Conservation (phyloP, 2,797 vertebrate genomes). For the Synanceia verrucosa region DNA sequence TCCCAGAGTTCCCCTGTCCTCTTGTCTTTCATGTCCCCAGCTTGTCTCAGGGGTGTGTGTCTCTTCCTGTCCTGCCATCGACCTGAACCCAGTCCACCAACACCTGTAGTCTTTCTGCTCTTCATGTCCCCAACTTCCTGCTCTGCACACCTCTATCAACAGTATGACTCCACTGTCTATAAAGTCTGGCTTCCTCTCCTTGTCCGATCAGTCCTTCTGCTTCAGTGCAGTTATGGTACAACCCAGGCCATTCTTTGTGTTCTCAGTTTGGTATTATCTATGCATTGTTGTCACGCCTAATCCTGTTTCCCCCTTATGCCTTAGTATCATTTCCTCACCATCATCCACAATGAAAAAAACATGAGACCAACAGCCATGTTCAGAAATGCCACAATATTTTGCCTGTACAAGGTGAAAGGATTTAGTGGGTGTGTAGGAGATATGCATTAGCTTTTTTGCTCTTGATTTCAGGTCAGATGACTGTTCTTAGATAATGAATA, state of each 20-base stretch:
- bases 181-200: background rate
- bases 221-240: too few relatives aligned
- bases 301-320: too few relatives aligned
- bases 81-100: background rate
- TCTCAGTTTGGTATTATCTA: too few relatives aligned
- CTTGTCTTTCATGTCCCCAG: background rate
- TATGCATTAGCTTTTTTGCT: background rate
- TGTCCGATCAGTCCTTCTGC: background rate
- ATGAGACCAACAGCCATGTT: background rate
- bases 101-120: background rate
- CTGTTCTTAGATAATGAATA: constrained; percentile 7
- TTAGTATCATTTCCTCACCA: too few relatives aligned
- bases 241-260: too few relatives aligned
- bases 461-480: constrained; percentile 4
- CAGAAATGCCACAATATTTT: background rate
- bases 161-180: background rate
- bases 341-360: background rate
- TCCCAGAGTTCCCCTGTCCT: background rate
- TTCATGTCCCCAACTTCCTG: background rate
- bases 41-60: background rate
- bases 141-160: background rate
- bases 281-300: too few relatives aligned
- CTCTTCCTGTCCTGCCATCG: background rate
- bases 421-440: background rate
- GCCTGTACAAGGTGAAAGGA: background rate